Conservation (phyloP, 2,113 vertebrate species). For the Rissa tridactyla region DNA sequence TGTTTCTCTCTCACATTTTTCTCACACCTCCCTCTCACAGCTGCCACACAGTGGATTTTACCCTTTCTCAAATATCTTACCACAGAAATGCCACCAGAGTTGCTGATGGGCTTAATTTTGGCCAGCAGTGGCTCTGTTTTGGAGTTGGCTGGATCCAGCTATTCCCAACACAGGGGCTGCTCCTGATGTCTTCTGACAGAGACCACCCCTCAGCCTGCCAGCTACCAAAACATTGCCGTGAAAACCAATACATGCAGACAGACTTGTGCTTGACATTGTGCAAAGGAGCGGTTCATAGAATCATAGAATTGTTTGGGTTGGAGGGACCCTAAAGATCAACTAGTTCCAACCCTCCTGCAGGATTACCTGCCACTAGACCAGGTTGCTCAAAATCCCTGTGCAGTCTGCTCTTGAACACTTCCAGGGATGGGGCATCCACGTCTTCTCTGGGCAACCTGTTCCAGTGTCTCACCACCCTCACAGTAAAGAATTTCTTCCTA, state of each 20-base stretch:
- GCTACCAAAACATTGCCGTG: background rate
- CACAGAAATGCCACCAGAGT: background rate
- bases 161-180: background rate
- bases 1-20: background rate
- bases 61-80: background rate
- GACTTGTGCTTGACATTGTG: background rate
- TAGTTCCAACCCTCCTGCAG: background rate
- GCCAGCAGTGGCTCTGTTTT: accelerated
- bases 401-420: background rate
- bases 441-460: no score
- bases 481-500: no score
- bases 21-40: background rate
- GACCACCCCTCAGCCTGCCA: background rate
- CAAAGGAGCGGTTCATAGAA: background rate
- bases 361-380: background rate
- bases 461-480: no score
- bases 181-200: background rate
- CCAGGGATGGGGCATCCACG: no score
- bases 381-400: background rate
- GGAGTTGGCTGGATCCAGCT: background rate
- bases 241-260: background rate
- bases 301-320: background rate
- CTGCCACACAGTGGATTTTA: background rate
- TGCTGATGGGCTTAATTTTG: background rate
- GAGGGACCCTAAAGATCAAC: background rate